Conservation (phyloP, 2,113 vertebrate species). For the Alethe castanea region DNA sequence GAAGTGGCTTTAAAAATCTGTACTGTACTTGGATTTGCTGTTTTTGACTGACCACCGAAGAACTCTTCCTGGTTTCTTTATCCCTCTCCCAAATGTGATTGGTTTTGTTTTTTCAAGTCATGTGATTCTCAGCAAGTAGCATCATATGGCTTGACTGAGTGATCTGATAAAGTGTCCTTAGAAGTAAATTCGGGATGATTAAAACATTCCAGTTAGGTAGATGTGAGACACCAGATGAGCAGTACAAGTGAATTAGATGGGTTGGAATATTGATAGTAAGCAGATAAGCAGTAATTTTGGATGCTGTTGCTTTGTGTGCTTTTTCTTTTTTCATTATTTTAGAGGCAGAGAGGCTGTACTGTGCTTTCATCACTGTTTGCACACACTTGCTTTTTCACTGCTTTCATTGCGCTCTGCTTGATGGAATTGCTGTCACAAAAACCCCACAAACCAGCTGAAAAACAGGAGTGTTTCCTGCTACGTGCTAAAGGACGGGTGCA, state of each 20-base stretch:
- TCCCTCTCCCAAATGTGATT: constrained; percentile 37
- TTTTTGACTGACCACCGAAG: constrained; percentile 72
- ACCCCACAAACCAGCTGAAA: background rate
- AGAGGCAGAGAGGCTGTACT: background rate
- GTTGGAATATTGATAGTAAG: background rate
- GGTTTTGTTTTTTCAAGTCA: background rate
- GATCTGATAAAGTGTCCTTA: constrained; percentile 12
- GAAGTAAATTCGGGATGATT: constrained; percentile 23
- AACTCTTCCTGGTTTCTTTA: constrained; percentile 72
- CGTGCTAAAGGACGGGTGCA: background rate
- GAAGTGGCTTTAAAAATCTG: background rate
- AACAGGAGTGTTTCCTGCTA: background rate
- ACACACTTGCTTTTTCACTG: background rate
- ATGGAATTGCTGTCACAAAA: background rate
- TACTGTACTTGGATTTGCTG: background rate
- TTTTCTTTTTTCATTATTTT: background rate
- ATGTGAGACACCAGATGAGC: background rate
- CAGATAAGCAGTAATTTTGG: background rate
- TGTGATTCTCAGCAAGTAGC: constrained; percentile 12
- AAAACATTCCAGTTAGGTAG: background rate
- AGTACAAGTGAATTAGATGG: background rate
- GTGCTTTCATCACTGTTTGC: background rate
- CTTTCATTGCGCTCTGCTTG: constrained; percentile 7
- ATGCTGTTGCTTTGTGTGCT: background rate
- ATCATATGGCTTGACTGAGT: background rate